Percentiles rank a stretch among this genome's conserved stretches.
Evolutionary conservation across 1,140 invertebrate genomes (phyloP).

Genomic region (Propsilocerus akamusi): DNA sequence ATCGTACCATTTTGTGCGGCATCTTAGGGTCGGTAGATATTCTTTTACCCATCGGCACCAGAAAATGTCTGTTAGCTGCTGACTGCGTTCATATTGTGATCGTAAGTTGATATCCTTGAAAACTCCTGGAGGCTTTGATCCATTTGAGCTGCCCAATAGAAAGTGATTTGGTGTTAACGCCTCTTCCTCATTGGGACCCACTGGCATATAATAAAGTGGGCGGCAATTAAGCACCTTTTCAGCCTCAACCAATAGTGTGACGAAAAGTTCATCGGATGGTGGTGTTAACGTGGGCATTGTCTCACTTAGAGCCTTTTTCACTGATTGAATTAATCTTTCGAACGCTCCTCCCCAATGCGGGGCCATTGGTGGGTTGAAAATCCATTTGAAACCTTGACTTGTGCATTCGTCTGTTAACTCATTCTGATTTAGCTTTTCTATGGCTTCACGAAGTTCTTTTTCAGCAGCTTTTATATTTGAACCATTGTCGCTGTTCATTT

Average conservation of each 20-base stretch:
- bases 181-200: too few relatives aligned
- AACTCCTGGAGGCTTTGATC: not conserved
- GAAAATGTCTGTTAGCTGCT: slow-evolving; percentile 6
- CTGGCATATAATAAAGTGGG: slow-evolving; percentile 6
- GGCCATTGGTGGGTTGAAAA: slow-evolving; percentile 14
- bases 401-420: not conserved
- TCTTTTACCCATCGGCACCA: slow-evolving; percentile 9
- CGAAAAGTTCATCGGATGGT: slow-evolving; percentile 11
- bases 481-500: slow-evolving; percentile 19
- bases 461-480: slow-evolving; percentile 20
- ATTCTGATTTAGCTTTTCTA: not conserved
- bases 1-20: slow-evolving; percentile 6
- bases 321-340: slow-evolving; percentile 9
- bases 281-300: too few relatives aligned
- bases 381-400: slow-evolving; percentile 9
- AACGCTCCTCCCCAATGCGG: slow-evolving; percentile 14
- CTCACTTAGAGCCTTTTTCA: slow-evolving; percentile 8
- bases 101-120: not conserved
- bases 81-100: slow-evolving; percentile 1
- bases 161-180: too few relatives aligned
- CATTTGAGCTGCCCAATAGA: not conserved
- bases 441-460: slow-evolving; percentile 9
- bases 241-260: slow-evolving; percentile 7
- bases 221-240: slow-evolving; percentile 10
- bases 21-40: slow-evolving; percentile 7